A percentile compares a stretch with the other conserved stretches of the same genome.
phyloP scores from a whole-genome alignment of 2,113 vertebrate species.

The Anseranas semipalmata region DNA sequence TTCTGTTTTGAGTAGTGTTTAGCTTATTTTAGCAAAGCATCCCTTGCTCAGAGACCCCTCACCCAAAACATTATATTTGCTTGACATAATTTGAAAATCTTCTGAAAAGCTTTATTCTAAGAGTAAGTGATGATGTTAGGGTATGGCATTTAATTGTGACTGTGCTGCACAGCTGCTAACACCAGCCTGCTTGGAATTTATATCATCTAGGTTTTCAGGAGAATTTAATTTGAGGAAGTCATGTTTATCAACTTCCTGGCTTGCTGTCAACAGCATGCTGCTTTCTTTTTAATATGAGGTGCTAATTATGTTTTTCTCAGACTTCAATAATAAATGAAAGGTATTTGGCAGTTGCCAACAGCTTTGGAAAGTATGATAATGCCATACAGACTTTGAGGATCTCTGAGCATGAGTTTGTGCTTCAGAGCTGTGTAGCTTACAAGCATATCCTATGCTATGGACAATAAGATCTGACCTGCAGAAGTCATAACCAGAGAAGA shows the following conservation, averaged over 20 bases:
- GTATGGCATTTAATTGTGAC: background rate
- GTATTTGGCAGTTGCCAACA: conserved; percentile 48
- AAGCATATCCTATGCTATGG: background rate
- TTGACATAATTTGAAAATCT: conserved; percentile 16
- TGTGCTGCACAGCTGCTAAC: conserved; percentile 33
- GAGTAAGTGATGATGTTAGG: background rate
- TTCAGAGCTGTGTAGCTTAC: background rate
- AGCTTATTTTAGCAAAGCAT: background rate
- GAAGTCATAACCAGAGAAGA: background rate
- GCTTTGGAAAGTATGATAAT: conserved; percentile 17
- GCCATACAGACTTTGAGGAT: background rate
- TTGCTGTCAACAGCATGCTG: conserved; percentile 17
- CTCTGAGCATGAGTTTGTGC: background rate
- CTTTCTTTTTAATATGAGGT: conserved; percentile 48
- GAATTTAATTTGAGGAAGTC: conserved; percentile 64
- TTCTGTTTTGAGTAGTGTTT: background rate
- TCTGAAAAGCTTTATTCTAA: conserved; percentile 11
- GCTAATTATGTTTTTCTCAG: conserved; percentile 64
- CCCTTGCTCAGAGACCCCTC: background rate
- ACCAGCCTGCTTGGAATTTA: conserved; percentile 35
- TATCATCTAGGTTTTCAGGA: conserved; percentile 9
- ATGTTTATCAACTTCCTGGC: conserved; percentile 64
- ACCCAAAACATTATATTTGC: background rate
- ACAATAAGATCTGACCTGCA: background rate
- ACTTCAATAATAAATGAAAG: conserved; percentile 53